Percentiles rank a stretch among this genome's conserved stretches.
Conservation (phyloP, 2,113 vertebrate genomes). For the Neotoma lepida region DNA sequence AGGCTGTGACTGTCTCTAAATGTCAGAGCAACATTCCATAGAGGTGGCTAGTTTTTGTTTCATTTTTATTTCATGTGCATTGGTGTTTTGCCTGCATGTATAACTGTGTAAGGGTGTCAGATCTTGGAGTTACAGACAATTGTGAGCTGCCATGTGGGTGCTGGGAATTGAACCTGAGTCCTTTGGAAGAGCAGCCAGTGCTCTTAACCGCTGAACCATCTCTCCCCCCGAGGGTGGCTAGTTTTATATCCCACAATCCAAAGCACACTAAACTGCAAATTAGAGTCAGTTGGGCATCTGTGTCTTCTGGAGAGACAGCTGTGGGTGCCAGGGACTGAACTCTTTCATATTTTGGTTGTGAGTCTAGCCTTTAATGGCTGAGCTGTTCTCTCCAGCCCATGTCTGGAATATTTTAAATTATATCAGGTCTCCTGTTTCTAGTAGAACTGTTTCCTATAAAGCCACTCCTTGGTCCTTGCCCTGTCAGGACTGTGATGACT, state of each 20-base stretch:
- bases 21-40: slow-evolving; percentile 43
- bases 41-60: slow-evolving; percentile 56
- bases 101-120: too few species aligned
- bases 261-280: slow-evolving; percentile 57
- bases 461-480: slow-evolving; percentile 80
- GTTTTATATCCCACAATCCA: slow-evolving; percentile 75
- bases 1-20: not conserved
- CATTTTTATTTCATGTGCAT: too few species aligned
- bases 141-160: too few species aligned
- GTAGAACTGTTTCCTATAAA: slow-evolving; percentile 81
- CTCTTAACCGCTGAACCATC: not conserved
- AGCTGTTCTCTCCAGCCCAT: not conserved
- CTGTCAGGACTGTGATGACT: slow-evolving; percentile 70
- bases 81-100: too few species aligned
- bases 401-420: slow-evolving; percentile 68
- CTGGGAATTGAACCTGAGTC: too few species aligned
- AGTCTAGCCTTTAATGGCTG: not conserved
- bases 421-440: slow-evolving; percentile 74
- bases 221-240: not conserved
- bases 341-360: not conserved
- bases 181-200: not conserved
- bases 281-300: slow-evolving; percentile 55
- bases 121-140: too few species aligned
- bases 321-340: not conserved
- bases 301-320: slow-evolving; percentile 32